Conservation (phyloP, 2,888 invertebrate species). For the Escarpia spicata region DNA sequence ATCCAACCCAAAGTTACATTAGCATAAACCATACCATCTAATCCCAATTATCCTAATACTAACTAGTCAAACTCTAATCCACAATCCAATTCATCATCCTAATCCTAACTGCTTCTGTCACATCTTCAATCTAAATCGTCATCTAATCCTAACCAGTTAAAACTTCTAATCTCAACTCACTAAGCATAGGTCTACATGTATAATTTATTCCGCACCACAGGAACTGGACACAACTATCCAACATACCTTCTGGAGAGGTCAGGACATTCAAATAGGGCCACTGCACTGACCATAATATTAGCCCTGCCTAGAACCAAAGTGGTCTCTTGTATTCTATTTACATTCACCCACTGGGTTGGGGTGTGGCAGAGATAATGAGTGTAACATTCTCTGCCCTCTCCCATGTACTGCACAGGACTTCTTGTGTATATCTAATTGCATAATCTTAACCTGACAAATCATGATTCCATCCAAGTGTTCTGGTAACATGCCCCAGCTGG, state of each 20-base stretch:
- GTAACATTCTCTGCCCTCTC: neutral
- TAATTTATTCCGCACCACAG: too few species aligned
- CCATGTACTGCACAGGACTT: neutral
- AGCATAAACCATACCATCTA: too few species aligned
- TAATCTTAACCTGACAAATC: neutral
- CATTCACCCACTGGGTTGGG: neutral
- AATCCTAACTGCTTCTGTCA: neutral
- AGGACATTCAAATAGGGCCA: neutral
- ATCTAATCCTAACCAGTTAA: too few species aligned
- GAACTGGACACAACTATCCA: too few species aligned
- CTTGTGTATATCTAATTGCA: neutral
- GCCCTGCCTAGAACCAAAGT: neutral
- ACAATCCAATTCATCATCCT: too few species aligned
- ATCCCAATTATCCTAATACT: too few species aligned
- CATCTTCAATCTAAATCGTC: neutral
- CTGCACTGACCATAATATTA: neutral
- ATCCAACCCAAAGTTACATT: too few species aligned
- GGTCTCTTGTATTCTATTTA: neutral
- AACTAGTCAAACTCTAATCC: too few species aligned
- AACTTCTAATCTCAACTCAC: too few species aligned
- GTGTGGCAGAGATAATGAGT: neutral
- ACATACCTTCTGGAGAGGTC: neutral
- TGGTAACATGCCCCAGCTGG: neutral
- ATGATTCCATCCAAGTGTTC: neutral
- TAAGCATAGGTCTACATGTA: too few species aligned